These are phyloP conservation scores for Mylabris phalerata DNA, from an alignment of 1,140 invertebrate species.

Conservation along the genomic window DNA sequence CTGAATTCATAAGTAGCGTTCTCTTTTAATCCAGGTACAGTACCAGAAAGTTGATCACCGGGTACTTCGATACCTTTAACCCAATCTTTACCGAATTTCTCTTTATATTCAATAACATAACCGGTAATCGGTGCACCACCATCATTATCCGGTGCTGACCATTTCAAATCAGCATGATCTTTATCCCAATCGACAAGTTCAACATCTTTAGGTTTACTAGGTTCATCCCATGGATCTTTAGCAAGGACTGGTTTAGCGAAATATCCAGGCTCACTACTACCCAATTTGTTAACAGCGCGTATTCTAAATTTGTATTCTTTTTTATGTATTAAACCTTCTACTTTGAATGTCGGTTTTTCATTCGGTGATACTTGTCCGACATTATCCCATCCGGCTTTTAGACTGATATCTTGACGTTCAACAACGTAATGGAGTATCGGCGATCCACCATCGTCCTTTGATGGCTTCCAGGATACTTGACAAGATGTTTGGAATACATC, in stretches of 20 bases:
- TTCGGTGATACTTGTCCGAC: constrained; percentile 65
- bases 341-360: constrained; percentile 69
- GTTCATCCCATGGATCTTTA: constrained; percentile 98
- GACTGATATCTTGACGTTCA: constrained; percentile 86
- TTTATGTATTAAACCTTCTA: constrained; percentile 78
- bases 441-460: constrained; percentile 88
- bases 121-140: constrained; percentile 92
- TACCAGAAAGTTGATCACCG: constrained; percentile 66
- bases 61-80: constrained; percentile 70
- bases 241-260: constrained; percentile 83
- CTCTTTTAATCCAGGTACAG: constrained; percentile 87
- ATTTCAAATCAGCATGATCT: constrained; percentile 89
- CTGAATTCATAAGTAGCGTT: constrained; percentile 94
- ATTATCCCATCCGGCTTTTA: constrained; percentile 82
- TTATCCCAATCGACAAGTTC: constrained; percentile 95
- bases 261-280: constrained; percentile 78
- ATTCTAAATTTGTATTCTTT: constrained; percentile 95
- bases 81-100: constrained; percentile 90
- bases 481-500: constrained; percentile 91
- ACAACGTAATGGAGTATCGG: constrained; percentile 88
- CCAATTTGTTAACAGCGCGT: constrained; percentile 86
- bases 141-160: constrained; percentile 82
- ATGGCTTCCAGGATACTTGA: constrained; percentile 84
- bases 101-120: constrained; percentile 90
- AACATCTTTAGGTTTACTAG: constrained; percentile 82